Evolutionary conservation across 2,113 vertebrate genomes (phyloP).

Genomic region (Cryptomyrus ogoouensis): DNA sequence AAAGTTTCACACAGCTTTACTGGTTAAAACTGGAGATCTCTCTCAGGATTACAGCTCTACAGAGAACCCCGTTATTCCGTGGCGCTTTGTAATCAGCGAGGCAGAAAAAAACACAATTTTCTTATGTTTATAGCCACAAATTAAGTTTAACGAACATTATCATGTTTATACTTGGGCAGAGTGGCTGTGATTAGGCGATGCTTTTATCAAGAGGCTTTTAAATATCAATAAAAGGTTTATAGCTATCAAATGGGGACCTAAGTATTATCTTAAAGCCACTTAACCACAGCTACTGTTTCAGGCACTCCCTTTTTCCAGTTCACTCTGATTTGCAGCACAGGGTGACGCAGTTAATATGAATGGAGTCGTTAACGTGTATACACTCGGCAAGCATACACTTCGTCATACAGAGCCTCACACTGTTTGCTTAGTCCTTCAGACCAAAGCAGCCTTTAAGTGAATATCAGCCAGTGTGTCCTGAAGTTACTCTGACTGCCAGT

Average conservation of each 20-base stretch:
- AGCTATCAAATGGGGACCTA: background rate
- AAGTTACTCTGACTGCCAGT: conserved; percentile 20
- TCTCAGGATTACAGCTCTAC: background rate
- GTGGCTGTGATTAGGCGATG: background rate
- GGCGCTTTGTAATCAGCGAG: background rate
- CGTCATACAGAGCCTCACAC: background rate
- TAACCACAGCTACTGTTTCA: background rate
- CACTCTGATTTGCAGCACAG: background rate
- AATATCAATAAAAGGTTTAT: background rate
- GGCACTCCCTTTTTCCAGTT: background rate
- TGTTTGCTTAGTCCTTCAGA: background rate
- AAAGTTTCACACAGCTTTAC: background rate
- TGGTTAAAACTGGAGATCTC: background rate
- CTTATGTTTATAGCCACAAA: background rate
- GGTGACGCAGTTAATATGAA: background rate
- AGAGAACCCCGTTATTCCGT: background rate
- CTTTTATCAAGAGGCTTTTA: background rate
- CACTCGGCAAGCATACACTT: background rate
- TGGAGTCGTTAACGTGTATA: background rate
- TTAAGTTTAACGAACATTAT: background rate
- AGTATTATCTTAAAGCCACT: background rate
- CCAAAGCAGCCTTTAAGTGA: background rate
- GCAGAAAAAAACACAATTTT: background rate
- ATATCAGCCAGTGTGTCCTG: background rate
- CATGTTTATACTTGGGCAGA: background rate